Base-by-base conservation (phyloP, 2,113 vertebrate species). In the Aptenodytes patagonicus region DNA sequence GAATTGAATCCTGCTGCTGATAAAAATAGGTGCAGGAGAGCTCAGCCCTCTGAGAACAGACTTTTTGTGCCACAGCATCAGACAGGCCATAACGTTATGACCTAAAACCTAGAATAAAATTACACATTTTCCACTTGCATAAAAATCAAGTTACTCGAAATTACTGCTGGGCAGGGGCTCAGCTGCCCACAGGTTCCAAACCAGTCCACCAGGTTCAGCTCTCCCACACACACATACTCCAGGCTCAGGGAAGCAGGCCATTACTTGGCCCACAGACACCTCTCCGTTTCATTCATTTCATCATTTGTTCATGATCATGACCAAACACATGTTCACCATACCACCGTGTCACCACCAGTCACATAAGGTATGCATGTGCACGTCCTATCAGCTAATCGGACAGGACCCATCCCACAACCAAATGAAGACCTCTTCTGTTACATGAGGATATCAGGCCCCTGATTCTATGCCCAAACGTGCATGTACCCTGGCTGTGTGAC, bases 311-410 rank as follows among this genome's bases (percentile, higher is more conserved):
- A 2, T 28, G 31, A 58, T 36, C 29, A 18, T 6, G 42, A 65
- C 51, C 28, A 44, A 80, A 32, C 20, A 19, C 2, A 0, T 8
- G 17, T 20, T 73, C n/a, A 38, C 24, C 24, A 36, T 7, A 44
- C 9, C 28, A 26, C 57, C 16, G 16, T 0, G 0, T 60, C 81
- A 65, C 11, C 51, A 17, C 40, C 51, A 42, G n/a, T 18, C 49
- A 24, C 47, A 15, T 25, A 38, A 75, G 22, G n/a, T 28, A 44
- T 16, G 14, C 15, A 4, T 1, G 7, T 17, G 17, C 0, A 0
- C 26, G 2, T 26, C 38, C n/a, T 22, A 40, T 15, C 91, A 68
- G 69, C n/a, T 57, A 42, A 84, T 84, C 11, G 12, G 51, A 34
- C 36, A 77, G 36, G 42, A 55, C 10, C 26, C 24, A 28, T 26